A percentile compares a stretch with the other conserved stretches of the same genome.
phyloP scores from a whole-genome alignment of 2,113 vertebrate species.

The Lontra canadensis region DNA sequence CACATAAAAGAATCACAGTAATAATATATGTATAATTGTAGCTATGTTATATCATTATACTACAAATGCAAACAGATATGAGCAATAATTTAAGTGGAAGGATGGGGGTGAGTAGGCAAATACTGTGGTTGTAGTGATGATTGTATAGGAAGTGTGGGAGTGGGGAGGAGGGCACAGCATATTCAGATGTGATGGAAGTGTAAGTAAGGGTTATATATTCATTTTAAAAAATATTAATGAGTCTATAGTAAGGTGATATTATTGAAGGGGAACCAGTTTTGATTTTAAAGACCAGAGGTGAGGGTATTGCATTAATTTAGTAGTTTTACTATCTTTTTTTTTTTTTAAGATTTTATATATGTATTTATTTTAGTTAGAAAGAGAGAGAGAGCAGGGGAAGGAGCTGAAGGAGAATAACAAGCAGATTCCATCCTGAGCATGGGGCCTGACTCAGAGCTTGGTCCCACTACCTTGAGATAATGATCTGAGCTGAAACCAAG shows the following conservation, averaged over 20 bases:
- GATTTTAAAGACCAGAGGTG: not conserved
- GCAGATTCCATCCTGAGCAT: too few species aligned
- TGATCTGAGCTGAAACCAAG: not conserved
- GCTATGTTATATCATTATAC: not conserved
- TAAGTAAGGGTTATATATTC: not conserved
- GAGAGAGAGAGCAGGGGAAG: too few species aligned
- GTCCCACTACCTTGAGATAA: not conserved
- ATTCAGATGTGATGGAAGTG: not conserved
- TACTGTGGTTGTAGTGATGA: accelerated
- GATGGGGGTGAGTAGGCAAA: not conserved
- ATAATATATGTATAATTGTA: not conserved
- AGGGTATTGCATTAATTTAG: not conserved
- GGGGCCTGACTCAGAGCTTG: not conserved
- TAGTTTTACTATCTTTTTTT: not conserved
- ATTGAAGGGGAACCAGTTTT: not conserved
- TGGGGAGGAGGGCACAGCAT: not conserved
- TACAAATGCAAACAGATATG: not conserved
- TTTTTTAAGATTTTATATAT: too few species aligned
- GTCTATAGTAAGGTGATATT: not conserved
- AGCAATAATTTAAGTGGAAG: not conserved
- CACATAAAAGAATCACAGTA: not conserved
- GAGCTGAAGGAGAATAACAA: too few species aligned
- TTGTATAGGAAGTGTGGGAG: not conserved
- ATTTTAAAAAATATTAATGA: not conserved
- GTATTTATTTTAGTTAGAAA: too few species aligned